Percentiles rank a stretch among this genome's conserved stretches.
These are phyloP conservation scores for Caenorhabditis tropicalis DNA, from an alignment of 1,140 invertebrate species.

Conservation along the genomic window DNA sequence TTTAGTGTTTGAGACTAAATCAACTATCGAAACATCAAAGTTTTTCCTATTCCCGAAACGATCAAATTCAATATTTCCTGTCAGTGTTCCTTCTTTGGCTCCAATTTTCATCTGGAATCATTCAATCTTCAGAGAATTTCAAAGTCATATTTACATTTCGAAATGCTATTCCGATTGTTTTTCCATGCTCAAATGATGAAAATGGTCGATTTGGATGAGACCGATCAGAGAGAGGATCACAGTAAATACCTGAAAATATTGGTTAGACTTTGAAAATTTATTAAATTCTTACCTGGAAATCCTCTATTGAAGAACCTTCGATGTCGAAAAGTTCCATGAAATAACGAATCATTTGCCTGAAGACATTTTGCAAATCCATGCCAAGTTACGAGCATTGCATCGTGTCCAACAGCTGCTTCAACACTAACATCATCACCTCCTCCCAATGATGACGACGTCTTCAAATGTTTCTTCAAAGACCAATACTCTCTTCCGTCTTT, in stretches of 20 bases:
- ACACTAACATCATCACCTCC: slow-evolving; percentile 24
- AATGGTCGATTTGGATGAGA: slow-evolving; percentile 68
- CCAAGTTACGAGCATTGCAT: slow-evolving; percentile 68
- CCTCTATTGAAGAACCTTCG: slow-evolving; percentile 68
- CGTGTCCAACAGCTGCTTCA: slow-evolving; percentile 68
- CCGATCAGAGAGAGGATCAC: slow-evolving; percentile 64
- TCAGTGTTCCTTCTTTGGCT: slow-evolving; percentile 64
- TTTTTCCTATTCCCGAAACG: slow-evolving; percentile 66
- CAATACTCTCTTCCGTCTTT: slow-evolving; percentile 53
- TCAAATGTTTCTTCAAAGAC: slow-evolving; percentile 55
- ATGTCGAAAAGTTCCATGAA: slow-evolving; percentile 70
- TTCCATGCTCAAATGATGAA: slow-evolving; percentile 69
- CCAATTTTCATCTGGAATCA: slow-evolving; percentile 61
- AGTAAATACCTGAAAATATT: slow-evolving; percentile 64
- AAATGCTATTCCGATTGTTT: slow-evolving; percentile 63
- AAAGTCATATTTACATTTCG: slow-evolving; percentile 51
- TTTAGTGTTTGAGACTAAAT: slow-evolving; percentile 69
- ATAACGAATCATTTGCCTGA: slow-evolving; percentile 67
- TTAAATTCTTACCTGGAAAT: slow-evolving; percentile 8
- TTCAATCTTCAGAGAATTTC: not conserved
- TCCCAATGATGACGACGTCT: slow-evolving; percentile 17
- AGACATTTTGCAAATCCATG: slow-evolving; percentile 66
- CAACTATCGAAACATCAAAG: slow-evolving; percentile 67
- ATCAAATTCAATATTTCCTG: slow-evolving; percentile 70
- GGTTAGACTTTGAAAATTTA: too few relatives aligned